Evolutionary conservation across 2,888 invertebrate species (phyloP), one percentile per base, ranked within the genome.

Genomic region (Leptura quadrifasciata): DNA sequence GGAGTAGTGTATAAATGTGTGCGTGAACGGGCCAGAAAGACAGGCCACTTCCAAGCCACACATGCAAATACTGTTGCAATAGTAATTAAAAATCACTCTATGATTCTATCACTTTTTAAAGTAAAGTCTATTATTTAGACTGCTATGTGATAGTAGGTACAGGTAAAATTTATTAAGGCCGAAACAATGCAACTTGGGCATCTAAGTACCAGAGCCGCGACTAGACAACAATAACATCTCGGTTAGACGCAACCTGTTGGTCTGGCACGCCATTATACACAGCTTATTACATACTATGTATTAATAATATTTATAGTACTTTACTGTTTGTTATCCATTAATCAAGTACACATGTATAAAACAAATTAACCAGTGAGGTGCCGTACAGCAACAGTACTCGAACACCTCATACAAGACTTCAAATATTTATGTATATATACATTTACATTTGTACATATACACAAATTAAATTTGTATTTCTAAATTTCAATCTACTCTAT

Each of bases 1-100:
- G 89, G 89, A 89, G 88, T 88, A 88, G 86, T 88, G 87, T 88
- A 87, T 87, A 86, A 87, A 87, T 87, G 88, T 89, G 88, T 89
- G 88, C 88, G 88, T 87, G 85, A 86, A 88, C 87, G 83, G 86
- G 85, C 86, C 85, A 84, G 82, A 80, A 79, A 80, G 77, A 81
- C 79, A 81, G 82, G 81, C 80, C 79, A 79, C 79, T 76, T 77
- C 73, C 77, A 75, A 76, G 75, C 67, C 61, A 72, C 76, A 76
- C 63, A 74, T 73, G 74, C 75, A 58, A 72, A 74, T 79, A 79
- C 72, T 76, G 74, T 74, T 21, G 61, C 54, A 63, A 72, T 20
- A 70, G 24, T 55, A 65, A 71, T 65, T 57, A 75, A 64, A 52
- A 63, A 72, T 63, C 72, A 76, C 65, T 71, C 55, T 70, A 64